These are phyloP conservation scores for Acanthisitta chloris DNA, from an alignment of 2,113 vertebrate genomes.

Conservation along the genomic window DNA sequence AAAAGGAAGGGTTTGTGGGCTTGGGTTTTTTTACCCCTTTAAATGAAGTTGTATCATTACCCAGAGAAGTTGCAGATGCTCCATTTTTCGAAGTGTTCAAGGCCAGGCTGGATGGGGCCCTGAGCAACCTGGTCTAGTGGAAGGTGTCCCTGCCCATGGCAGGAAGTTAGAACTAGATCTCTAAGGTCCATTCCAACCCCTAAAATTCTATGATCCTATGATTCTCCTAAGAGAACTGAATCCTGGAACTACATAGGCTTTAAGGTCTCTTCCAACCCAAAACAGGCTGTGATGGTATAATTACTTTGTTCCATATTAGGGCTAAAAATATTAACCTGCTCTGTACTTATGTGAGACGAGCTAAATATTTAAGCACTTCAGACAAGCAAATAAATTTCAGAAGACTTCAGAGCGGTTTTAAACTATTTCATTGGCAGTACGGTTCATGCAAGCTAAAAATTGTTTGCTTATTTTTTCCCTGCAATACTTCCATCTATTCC, in stretches of 20 bases:
- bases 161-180: not conserved
- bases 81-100: not conserved
- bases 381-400: not conserved
- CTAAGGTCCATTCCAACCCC: not conserved
- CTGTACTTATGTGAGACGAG: not conserved
- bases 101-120: not conserved
- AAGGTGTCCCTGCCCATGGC: not conserved
- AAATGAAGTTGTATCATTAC: not conserved
- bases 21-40: not conserved
- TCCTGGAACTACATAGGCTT: not conserved
- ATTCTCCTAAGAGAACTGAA: no score
- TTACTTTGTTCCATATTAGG: not conserved
- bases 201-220: no score
- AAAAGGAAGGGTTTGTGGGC: not conserved
- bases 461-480: fast-evolving
- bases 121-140: not conserved
- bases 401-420: not conserved
- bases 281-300: not conserved
- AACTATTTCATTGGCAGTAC: not conserved
- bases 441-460: not conserved
- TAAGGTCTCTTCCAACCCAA: not conserved
- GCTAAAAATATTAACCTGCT: not conserved
- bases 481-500: not conserved
- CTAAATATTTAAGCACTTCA: not conserved
- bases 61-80: not conserved